A percentile compares a stretch with the other conserved stretches of the same genome.
Conservation (phyloP, 2,113 vertebrate species). For the Megaceryle maxima region DNA sequence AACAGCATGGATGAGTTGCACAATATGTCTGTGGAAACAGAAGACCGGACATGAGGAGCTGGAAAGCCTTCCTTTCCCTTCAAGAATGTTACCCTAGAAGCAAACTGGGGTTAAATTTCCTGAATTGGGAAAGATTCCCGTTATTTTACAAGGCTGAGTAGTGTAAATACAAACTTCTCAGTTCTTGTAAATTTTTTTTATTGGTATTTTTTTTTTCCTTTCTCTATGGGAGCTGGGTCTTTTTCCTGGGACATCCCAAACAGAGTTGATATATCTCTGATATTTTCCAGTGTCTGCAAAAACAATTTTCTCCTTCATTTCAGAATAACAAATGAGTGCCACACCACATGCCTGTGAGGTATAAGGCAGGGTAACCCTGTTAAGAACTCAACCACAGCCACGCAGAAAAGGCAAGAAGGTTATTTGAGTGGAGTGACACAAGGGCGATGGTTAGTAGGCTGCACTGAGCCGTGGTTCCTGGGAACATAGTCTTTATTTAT, state of each 20-base stretch:
- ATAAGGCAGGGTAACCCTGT: not conserved
- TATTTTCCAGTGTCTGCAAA: not conserved
- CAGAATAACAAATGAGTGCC: not conserved
- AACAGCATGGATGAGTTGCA: not conserved
- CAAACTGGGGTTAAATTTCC: not conserved
- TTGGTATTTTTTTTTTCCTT: too few species aligned
- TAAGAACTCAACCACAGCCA: not conserved
- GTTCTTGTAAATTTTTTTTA: too few species aligned
- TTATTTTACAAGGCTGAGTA: not conserved
- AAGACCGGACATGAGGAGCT: not conserved
- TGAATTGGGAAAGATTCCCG: not conserved
- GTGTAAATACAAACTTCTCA: not conserved
- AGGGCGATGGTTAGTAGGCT: not conserved
- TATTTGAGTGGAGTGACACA: not conserved
- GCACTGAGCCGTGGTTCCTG: not conserved
- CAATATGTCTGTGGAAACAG: not conserved
- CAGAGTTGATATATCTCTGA: not conserved
- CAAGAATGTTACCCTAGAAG: not conserved
- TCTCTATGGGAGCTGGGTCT: not conserved
- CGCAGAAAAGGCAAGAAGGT: not conserved
- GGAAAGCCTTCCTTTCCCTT: not conserved
- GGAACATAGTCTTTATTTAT: constrained; percentile 33
- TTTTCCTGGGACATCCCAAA: constrained; percentile 9
- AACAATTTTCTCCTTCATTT: constrained; percentile 19
- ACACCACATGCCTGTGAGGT: not conserved